Percentiles rank a stretch among this genome's conserved stretches.
phyloP scores from a whole-genome alignment of 2,797 vertebrate genomes.

The Pelodytes ibericus region DNA sequence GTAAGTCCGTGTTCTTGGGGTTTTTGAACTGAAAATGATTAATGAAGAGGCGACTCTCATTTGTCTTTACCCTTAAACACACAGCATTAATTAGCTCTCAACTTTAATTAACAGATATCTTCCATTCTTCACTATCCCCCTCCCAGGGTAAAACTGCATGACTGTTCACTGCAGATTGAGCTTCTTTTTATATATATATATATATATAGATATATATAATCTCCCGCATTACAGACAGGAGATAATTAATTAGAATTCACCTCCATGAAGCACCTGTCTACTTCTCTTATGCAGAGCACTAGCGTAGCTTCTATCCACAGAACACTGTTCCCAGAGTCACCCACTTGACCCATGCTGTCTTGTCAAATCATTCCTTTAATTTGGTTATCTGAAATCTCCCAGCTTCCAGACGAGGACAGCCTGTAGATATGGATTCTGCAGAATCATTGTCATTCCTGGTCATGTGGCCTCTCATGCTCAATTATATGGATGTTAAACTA shows the following conservation, averaged over 20 bases:
- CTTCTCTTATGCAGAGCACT: conserved; percentile 39
- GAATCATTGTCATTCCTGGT: too few relatives aligned
- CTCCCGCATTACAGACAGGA: conserved; percentile 35
- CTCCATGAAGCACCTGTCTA: conserved; percentile 44
- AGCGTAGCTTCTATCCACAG: conserved; percentile 41
- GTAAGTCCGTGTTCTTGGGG: conserved; percentile 19
- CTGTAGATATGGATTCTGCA: conserved; percentile 8
- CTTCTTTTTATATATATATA: conserved; percentile 2
- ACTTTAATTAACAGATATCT: conserved; percentile 37
- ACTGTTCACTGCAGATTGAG: conserved; percentile 47
- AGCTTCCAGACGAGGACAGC: conserved; percentile 6
- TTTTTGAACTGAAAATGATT: conserved; percentile 40
- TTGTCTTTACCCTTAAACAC: conserved; percentile 47
- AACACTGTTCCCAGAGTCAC: conserved; percentile 22
- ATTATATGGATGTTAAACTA: too few relatives aligned
- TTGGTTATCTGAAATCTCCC: conserved; percentile 47
- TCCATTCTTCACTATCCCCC: conserved; percentile 32
- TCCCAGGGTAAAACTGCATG: conserved; percentile 29
- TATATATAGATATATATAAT: conserved; percentile 11
- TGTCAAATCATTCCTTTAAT: conserved; percentile 49
- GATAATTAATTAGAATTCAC: conserved; percentile 51
- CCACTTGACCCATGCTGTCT: conserved; percentile 43
- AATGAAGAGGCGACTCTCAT: conserved; percentile 39
- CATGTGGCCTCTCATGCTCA: too few relatives aligned
- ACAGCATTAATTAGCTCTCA: conserved; percentile 47